A percentile compares a stretch with the other conserved stretches of the same genome.
These are phyloP conservation scores for Dolichopus griseipennis DNA, from an alignment of 2,888 invertebrate genomes.

Conservation along the genomic window DNA sequence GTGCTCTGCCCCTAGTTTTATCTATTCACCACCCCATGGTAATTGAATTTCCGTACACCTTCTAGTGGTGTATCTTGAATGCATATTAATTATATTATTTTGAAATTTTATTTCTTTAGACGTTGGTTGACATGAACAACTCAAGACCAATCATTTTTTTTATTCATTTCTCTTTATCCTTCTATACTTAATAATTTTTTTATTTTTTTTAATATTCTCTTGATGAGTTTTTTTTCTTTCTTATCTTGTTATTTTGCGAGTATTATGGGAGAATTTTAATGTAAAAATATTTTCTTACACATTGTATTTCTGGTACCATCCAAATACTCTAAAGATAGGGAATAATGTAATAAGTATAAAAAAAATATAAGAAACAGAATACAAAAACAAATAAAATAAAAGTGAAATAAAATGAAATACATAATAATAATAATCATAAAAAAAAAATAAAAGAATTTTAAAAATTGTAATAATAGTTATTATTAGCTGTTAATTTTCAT, in stretches of 20 bases:
- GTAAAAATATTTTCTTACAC: neutral
- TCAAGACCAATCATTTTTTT: neutral
- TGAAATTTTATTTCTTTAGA: no score
- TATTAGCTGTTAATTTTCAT: neutral
- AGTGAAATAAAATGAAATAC: neutral
- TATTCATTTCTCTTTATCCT: neutral
- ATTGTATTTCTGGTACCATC: neutral
- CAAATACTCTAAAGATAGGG: neutral
- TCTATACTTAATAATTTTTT: neutral
- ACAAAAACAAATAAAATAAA: neutral
- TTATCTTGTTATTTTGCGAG: neutral
- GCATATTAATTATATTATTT: no score
- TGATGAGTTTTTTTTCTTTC: neutral
- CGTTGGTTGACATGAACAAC: no score
- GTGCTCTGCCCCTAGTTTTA: no score
- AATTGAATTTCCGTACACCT: no score
- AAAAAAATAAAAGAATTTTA: neutral
- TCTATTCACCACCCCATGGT: no score
- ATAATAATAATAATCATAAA: neutral
- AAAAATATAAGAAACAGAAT: no score
- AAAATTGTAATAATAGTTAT: neutral
- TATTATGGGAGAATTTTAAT: constrained; percentile 3
- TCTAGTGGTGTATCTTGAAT: no score
- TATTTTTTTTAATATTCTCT: neutral
- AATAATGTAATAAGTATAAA: neutral